Base-by-base conservation (phyloP, 2,797 vertebrate species). In the Melanotaenia parkinsoni region DNA sequence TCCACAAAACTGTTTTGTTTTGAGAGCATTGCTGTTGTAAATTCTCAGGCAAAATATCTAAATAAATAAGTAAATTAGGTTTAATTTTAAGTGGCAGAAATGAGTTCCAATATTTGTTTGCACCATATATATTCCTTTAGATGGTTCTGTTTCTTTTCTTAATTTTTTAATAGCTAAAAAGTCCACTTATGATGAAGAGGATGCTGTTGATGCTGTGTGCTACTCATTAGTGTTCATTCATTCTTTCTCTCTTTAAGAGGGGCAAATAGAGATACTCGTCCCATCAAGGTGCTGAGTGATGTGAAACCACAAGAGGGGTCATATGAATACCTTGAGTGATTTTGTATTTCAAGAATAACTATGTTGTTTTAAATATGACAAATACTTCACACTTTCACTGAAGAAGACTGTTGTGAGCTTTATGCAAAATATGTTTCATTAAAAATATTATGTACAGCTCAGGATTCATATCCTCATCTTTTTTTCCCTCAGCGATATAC, bases 401-500 rank as follows among this genome's bases (percentile, higher is more conserved):
- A 13, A 54, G 9, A 37, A 64, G 33, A 12, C 28, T 53, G 7
- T 58, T 11, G 53, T 54, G 26, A 63, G 28, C 45, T 57, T 65
- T 28, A 30, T 60, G 58, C 5, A 45, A 64, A 56, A 28, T 3
- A 57, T 40, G 13, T 8, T 56, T 26, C 12, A 13, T 30, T 56
- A 13, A 30, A 12, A 24, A 30, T 11, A 28, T 33, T 63, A n/a
- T 61, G 53, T 63, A 32, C 5, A 62, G 1, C 26, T 56, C 5
- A 32, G 12, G 4, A 63, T 33, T 53, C 26, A 62, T 9, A 28
- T 53, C 2, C 9, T 61, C 40, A 38, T 12, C 33, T 24, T 20
- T 76, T 30, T 32, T 32, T 62, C 60, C 30, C 53, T 65, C 43
- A 63, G 54, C 28, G 63, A 72, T 30, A 37, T 13, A 71, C 30